Conservation (phyloP, 1,140 invertebrate genomes). For the Nilaparvata lugens region DNA sequence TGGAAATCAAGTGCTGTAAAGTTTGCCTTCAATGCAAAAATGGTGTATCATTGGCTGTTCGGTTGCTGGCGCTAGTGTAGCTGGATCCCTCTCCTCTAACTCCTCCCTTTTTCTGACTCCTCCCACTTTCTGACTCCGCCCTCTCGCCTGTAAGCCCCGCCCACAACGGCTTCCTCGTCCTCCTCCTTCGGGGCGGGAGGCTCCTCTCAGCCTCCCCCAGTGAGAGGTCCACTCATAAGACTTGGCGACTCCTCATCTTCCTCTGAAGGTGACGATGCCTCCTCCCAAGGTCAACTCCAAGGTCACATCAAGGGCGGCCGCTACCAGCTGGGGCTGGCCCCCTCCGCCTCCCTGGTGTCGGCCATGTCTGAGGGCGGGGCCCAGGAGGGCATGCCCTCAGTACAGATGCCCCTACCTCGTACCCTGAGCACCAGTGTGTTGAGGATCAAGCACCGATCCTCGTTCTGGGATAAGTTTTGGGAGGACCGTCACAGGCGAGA, state of each 20-base stretch:
- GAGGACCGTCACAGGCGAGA: slow-evolving; percentile 53
- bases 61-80: slow-evolving; percentile 25
- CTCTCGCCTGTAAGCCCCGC: neutral
- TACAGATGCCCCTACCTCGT: slow-evolving; percentile 46
- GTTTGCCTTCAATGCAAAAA: slow-evolving; percentile 24
- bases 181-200: slow-evolving; percentile 24
- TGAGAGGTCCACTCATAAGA: neutral
- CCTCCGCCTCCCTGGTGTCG: slow-evolving; percentile 24
- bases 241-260: slow-evolving; percentile 7
- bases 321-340: slow-evolving; percentile 19
- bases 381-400: slow-evolving; percentile 33
- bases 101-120: neutral
- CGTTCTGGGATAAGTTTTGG: slow-evolving; percentile 77
- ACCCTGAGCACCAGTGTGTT: slow-evolving; percentile 71
- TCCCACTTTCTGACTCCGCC: neutral
- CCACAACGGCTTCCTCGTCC: neutral
- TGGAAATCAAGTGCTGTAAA: neutral
- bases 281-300: neutral
- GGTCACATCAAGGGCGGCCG: neutral
- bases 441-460: slow-evolving; percentile 57
- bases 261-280: neutral
- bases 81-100: slow-evolving; percentile 1
- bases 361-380: slow-evolving; percentile 25
- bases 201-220: slow-evolving; percentile 20
- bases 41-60: slow-evolving; percentile 34